A percentile compares a stretch with the other conserved stretches of the same genome.
Conservation (phyloP, 2,113 vertebrate genomes). For the Ploceus nigricollis region DNA sequence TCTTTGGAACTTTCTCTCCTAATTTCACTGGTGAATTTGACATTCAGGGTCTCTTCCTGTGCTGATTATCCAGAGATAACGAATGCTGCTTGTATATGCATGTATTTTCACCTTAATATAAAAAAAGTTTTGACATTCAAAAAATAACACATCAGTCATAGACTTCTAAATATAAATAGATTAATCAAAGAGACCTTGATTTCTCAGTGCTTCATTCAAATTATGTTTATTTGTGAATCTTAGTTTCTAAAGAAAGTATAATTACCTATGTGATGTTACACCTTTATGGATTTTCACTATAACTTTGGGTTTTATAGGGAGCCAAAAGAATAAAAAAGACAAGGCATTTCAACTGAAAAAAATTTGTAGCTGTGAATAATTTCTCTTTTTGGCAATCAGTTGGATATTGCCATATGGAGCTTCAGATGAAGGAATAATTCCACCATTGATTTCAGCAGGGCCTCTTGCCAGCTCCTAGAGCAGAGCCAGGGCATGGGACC, state of each 20-base stretch:
- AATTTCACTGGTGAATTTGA: neutral
- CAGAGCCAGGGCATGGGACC: neutral
- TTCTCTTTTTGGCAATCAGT: neutral
- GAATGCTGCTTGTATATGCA: neutral
- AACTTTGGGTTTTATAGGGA: neutral
- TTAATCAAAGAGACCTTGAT: slow-evolving; percentile 21
- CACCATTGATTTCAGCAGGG: neutral
- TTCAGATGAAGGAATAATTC: neutral
- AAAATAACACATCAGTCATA: slow-evolving; percentile 4
- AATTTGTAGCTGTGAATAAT: neutral
- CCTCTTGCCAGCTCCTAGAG: neutral
- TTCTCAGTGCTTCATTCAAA: neutral
- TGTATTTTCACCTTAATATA: slow-evolving; percentile 4
- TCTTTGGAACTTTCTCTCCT: neutral
- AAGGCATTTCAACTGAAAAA: neutral
- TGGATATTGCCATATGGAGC: neutral
- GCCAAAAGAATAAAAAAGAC: neutral
- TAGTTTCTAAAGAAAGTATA: neutral
- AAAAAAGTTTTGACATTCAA: slow-evolving; percentile 22
- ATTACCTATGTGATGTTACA: neutral
- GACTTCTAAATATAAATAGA: slow-evolving; percentile 34
- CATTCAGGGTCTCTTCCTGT: slow-evolving; percentile 3
- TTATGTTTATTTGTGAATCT: neutral
- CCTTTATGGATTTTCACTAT: neutral
- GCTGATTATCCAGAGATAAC: slow-evolving; percentile 7